Evolutionary conservation across 2,113 vertebrate species (phyloP).

Genomic region (Monopterus albus): DNA sequence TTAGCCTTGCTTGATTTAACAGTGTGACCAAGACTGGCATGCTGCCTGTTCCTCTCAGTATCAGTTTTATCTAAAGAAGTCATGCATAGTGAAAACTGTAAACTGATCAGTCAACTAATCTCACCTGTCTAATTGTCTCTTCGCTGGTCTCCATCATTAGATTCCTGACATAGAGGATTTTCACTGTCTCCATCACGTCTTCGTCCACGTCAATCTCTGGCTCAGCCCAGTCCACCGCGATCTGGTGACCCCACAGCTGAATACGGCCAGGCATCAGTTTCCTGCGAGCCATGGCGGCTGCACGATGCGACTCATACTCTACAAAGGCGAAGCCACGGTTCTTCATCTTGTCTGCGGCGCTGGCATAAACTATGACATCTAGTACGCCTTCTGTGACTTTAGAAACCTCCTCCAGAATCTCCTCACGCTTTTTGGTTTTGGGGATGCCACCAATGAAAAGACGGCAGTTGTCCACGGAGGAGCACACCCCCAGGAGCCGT

Average conservation of each 20-base stretch:
- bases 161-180: slow-evolving; percentile 98
- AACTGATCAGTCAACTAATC: neutral
- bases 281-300: slow-evolving; percentile 96
- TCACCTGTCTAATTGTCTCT: slow-evolving; percentile 91
- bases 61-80: neutral
- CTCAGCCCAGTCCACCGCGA: slow-evolving; percentile 98
- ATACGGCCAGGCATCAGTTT: slow-evolving; percentile 98
- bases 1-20: neutral
- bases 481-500: slow-evolving; percentile 95
- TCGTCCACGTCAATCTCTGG: slow-evolving; percentile 98
- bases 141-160: slow-evolving; percentile 99
- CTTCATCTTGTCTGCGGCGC: slow-evolving; percentile 98
- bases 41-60: neutral
- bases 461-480: slow-evolving; percentile 98
- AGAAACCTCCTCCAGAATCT: slow-evolving; percentile 97
- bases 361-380: slow-evolving; percentile 98
- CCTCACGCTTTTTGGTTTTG: slow-evolving; percentile 99
- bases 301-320: slow-evolving; percentile 97
- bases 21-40: no score
- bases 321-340: slow-evolving; percentile 98
- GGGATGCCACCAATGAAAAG: slow-evolving; percentile 98
- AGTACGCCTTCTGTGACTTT: slow-evolving; percentile 98
- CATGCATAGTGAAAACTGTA: neutral
- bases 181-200: slow-evolving; percentile 98
- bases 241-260: slow-evolving; percentile 98